Percentiles rank a stretch among this genome's conserved stretches.
These are phyloP conservation scores for Endotricha flammealis DNA, from an alignment of 2,888 invertebrate genomes.

Conservation along the genomic window DNA sequence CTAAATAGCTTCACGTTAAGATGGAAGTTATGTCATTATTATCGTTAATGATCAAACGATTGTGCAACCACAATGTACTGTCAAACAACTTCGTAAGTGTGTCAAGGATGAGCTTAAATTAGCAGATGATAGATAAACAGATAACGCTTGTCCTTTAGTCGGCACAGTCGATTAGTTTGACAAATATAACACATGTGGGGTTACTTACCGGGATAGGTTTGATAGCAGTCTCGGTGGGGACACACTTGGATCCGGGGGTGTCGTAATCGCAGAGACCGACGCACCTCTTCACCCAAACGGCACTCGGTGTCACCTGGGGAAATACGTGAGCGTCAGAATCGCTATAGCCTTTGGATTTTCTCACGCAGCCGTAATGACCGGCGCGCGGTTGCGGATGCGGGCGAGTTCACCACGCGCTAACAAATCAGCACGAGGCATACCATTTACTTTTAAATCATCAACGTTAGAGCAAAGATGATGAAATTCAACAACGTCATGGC, in stretches of 20 bases:
- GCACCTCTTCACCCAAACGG: slow-evolving; percentile 68
- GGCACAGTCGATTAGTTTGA: slow-evolving; percentile 15
- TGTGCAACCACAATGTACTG: slow-evolving; percentile 33
- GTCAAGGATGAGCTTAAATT: slow-evolving; percentile 57
- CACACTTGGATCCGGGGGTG: slow-evolving; percentile 46
- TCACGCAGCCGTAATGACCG: slow-evolving; percentile 44
- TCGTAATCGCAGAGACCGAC: slow-evolving; percentile 62
- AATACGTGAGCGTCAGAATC: slow-evolving; percentile 35
- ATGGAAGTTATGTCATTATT: slow-evolving; percentile 42
- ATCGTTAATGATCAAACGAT: slow-evolving; percentile 37
- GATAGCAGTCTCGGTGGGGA: slow-evolving; percentile 40
- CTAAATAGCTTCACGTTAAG: too few relatives aligned
- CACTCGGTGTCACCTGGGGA: slow-evolving; percentile 64
- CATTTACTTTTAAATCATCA: too few relatives aligned
- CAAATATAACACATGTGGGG: slow-evolving; percentile 12
- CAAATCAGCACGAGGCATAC: slow-evolving; percentile 7
- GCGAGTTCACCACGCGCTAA: too few relatives aligned
- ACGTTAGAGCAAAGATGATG: too few relatives aligned
- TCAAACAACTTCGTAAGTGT: slow-evolving; percentile 38
- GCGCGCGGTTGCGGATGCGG: slow-evolving; percentile 30
- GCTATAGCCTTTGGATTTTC: slow-evolving; percentile 44
- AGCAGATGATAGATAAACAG: slow-evolving; percentile 37
- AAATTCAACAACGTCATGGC: slow-evolving; percentile 2
- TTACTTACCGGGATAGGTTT: slow-evolving; percentile 59
- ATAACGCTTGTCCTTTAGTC: slow-evolving; percentile 33